phyloP scores from a whole-genome alignment of 2,797 vertebrate species.

The Bradypodion pumilum region DNA sequence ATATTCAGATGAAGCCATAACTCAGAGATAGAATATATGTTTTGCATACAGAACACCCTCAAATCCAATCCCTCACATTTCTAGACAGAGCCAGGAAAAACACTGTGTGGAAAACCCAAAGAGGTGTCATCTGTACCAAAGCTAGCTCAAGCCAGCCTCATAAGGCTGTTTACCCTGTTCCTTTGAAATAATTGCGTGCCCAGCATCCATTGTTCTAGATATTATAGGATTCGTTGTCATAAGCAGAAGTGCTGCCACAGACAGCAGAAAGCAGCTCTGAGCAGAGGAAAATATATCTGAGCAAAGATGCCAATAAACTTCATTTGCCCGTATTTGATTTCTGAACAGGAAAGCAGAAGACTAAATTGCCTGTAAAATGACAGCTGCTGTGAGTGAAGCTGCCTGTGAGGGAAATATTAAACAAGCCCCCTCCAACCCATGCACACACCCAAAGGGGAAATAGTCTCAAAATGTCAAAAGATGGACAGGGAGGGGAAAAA shows the following conservation, averaged over 20 bases:
- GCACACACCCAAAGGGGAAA: not conserved
- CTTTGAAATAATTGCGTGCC: not conserved
- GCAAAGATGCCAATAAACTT: not conserved
- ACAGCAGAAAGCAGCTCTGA: not conserved
- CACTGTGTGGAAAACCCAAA: not conserved
- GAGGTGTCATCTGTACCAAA: too few relatives aligned
- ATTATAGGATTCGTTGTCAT: not conserved
- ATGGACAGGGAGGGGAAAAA: not conserved
- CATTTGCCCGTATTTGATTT: not conserved
- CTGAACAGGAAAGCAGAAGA: not conserved
- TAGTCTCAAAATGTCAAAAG: conserved; percentile 19
- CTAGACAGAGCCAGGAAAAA: not conserved
- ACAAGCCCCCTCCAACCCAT: not conserved
- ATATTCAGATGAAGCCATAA: too few relatives aligned
- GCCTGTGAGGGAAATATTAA: not conserved
- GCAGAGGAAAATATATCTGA: not conserved
- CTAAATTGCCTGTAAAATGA: not conserved
- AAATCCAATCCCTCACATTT: not conserved
- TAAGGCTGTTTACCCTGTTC: too few relatives aligned
- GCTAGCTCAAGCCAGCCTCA: too few relatives aligned
- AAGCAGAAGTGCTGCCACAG: not conserved
- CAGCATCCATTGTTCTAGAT: not conserved
- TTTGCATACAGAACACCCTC: not conserved
- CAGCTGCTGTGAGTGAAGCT: not conserved
- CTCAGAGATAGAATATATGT: not conserved